phyloP scores from a whole-genome alignment of 2,113 vertebrate genomes.

The Macroglossus sobrinus region DNA sequence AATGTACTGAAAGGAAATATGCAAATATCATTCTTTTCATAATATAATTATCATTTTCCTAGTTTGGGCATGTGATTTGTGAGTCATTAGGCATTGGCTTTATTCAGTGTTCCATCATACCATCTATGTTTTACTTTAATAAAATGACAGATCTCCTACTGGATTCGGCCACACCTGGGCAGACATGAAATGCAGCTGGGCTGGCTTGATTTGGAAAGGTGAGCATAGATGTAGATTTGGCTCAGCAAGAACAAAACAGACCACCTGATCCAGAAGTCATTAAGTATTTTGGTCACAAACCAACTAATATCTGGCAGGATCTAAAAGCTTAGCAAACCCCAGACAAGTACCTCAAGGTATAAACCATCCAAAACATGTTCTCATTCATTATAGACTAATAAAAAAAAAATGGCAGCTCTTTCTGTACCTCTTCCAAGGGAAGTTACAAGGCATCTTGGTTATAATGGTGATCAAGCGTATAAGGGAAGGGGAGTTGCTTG shows the following conservation, averaged over 20 bases:
- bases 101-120: not conserved
- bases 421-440: constrained; percentile 23
- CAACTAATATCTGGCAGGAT: not conserved
- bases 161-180: not conserved
- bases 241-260: not conserved
- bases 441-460: not conserved
- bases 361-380: not conserved
- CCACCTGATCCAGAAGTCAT: not conserved
- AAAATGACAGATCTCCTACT: not conserved
- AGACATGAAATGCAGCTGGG: not conserved
- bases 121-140: constrained; percentile 16
- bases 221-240: not conserved
- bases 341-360: not conserved
- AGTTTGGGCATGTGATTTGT: constrained; percentile 29
- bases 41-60: constrained; percentile 54
- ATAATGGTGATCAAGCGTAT: not conserved
- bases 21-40: constrained; percentile 61
- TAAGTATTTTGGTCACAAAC: not conserved
- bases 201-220: constrained; percentile 2
- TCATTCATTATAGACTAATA: not conserved
- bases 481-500: not conserved
- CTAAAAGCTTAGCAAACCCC: not conserved
- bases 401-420: not conserved
- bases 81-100: constrained; percentile 58
- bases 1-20: constrained; percentile 53